Evolutionary conservation across 2,113 vertebrate genomes (phyloP), one percentile per base, ranked within the genome.

Genomic region (Alosa alosa): DNA sequence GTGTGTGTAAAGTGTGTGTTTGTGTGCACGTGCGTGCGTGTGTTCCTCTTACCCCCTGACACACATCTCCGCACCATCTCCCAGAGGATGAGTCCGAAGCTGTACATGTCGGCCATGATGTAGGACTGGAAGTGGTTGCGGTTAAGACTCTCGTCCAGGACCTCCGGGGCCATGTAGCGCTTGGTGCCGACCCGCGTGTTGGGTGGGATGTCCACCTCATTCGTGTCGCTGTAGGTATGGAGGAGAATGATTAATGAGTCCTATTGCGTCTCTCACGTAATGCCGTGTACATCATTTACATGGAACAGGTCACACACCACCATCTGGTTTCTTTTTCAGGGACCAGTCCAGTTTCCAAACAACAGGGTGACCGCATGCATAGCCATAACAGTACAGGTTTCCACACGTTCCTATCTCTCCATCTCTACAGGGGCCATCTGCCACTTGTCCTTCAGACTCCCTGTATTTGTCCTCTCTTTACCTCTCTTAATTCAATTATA

Each of bases 21-120:
- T 78, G 72, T 78, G 72, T 78, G 72, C 39, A 31, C 39, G 36
- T 78, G 72, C 39, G 72, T 78, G 31, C 15, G 72, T 17, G 36
- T 36, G 64, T 72, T 36, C 5, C 10, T 36, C 93, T 96, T 90
- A 99, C 98, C 98, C 95, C 97, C 97, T 7, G 97, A 98, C 84
- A 97, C 96, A 87, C 98, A 99, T 91, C 97, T 96, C 85, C 97
- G 95, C 0, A 96, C 95, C 84, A 99, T 94, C 92, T 99, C 98
- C 98, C 98, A 99, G 25, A 99, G 93, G 88, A 99, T 99, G 85
- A 99, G 97, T 44, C 98, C 98, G 86, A 99, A 99, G 86, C 98
- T 99, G 89, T 99, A 99, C 97, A 99, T 99, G 92, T 99, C 98
- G 0, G 98, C 98, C 97, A 98, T 99, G 93, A 99, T 99, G 87